phyloP scores from a whole-genome alignment of 2,113 vertebrate genomes.

The Pollimyrus isidori region DNA sequence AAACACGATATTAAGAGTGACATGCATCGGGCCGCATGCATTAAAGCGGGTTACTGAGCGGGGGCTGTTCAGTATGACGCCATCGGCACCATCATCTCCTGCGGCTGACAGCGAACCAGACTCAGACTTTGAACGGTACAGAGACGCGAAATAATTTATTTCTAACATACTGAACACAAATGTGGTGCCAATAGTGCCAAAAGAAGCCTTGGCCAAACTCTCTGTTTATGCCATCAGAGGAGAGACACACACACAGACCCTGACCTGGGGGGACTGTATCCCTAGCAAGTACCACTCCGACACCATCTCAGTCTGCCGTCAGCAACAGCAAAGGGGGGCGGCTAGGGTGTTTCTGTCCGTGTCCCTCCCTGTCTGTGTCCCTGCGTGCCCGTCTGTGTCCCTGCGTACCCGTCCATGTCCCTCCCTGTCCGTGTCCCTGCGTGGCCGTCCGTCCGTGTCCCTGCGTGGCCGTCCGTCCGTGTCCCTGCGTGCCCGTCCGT shows the following conservation, averaged over 20 bases:
- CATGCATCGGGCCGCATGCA: not conserved
- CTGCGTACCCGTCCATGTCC: too few relatives aligned
- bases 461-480: too few relatives aligned
- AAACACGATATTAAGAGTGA: not conserved
- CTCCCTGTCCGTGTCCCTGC: too few relatives aligned
- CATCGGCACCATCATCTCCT: not conserved
- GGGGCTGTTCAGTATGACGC: not conserved
- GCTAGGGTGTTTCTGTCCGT: too few relatives aligned
- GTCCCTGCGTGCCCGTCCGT: too few relatives aligned
- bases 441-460: too few relatives aligned
- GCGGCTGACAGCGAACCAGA: not conserved
- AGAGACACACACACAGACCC: not conserved
- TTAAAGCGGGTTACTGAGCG: not conserved
- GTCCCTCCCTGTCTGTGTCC: too few relatives aligned
- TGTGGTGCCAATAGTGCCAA: not conserved
- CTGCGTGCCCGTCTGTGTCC: too few relatives aligned
- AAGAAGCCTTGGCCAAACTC: not conserved
- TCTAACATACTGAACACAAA: not conserved
- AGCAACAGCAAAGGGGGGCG: not conserved
- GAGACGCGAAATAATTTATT: not conserved
- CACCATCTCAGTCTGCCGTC: not conserved
- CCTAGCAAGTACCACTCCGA: too few relatives aligned
- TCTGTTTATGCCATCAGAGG: not conserved
- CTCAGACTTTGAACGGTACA: not conserved
- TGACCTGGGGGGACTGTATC: not conserved